Percentiles rank a stretch among this genome's conserved stretches.
phyloP scores from a whole-genome alignment of 2,797 vertebrate species.

The Miichthys miiuy region DNA sequence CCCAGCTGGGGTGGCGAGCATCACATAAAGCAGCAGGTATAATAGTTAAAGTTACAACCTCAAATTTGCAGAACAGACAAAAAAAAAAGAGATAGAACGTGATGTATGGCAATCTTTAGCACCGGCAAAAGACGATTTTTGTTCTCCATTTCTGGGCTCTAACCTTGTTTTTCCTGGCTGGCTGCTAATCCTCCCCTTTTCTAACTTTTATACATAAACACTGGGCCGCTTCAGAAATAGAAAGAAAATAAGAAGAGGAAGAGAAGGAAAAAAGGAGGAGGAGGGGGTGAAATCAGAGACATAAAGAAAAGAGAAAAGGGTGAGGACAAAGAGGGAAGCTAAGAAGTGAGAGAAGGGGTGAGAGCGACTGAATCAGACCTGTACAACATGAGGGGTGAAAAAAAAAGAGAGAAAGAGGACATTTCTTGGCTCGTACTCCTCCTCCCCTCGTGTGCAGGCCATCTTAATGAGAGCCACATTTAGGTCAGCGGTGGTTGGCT shows the following conservation, averaged over 20 bases:
- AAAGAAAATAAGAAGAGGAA: constrained; percentile 14
- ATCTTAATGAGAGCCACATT: constrained; percentile 81
- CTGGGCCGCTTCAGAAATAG: constrained; percentile 25
- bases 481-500: constrained; percentile 60
- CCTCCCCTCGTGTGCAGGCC: constrained; percentile 63
- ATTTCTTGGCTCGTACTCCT: constrained; percentile 52
- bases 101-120: constrained; percentile 38
- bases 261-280: background rate
- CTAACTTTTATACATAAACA: constrained; percentile 55
- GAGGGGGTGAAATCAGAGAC: constrained; percentile 19
- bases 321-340: constrained; percentile 19
- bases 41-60: constrained; percentile 54
- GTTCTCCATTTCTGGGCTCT: constrained; percentile 6
- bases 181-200: constrained; percentile 13
- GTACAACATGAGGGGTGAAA: background rate
- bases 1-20: background rate
- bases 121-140: constrained; percentile 13
- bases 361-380: background rate
- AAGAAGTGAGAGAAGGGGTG: constrained; percentile 4
- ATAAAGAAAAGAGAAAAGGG: constrained; percentile 20
- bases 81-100: too few species aligned
- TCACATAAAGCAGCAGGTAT: constrained; percentile 22
- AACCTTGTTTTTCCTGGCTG: constrained; percentile 42
- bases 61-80: constrained; percentile 30
- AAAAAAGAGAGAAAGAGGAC: constrained; percentile 30